Conservation (phyloP, 2,797 vertebrate species). For the Hoplostethus atlanticus region DNA sequence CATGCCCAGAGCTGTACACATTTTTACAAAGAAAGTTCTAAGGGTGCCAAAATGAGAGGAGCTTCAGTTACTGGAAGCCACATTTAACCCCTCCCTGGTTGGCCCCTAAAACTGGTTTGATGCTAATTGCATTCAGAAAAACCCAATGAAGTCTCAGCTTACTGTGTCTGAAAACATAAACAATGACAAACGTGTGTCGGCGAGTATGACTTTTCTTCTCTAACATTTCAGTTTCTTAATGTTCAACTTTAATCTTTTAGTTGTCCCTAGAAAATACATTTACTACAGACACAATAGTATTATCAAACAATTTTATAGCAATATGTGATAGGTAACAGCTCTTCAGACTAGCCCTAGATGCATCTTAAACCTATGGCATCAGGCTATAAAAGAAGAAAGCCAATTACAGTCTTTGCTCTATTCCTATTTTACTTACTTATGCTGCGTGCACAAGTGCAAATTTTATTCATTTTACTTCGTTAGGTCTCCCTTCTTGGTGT, state of each 20-base stretch:
- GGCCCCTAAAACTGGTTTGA: slow-evolving; percentile 35
- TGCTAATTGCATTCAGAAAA: slow-evolving; percentile 31
- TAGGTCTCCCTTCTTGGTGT: slow-evolving; percentile 29
- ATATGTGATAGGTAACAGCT: not conserved
- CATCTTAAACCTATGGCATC: slow-evolving; percentile 4
- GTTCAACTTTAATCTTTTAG: not conserved
- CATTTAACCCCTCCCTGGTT: slow-evolving; percentile 42
- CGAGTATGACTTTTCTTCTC: slow-evolving; percentile 2
- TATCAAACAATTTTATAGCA: slow-evolving; percentile 11
- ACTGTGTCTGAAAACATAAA: not conserved
- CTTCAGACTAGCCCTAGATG: not conserved
- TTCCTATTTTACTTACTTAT: slow-evolving; percentile 13
- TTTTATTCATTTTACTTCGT: slow-evolving; percentile 36
- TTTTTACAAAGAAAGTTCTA: slow-evolving; percentile 26
- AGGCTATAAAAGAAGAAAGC: not conserved
- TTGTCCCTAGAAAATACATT: slow-evolving; percentile 9
- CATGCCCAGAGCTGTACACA: slow-evolving; percentile 13
- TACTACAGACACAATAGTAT: not conserved
- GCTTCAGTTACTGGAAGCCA: slow-evolving; percentile 32
- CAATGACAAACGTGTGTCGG: not conserved
- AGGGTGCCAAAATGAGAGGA: slow-evolving; percentile 41
- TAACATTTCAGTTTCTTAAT: slow-evolving; percentile 17
- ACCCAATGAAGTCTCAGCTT: not conserved
- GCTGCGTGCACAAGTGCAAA: slow-evolving; percentile 34
- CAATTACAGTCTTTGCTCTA: not conserved